Base-by-base conservation (phyloP, 2,797 vertebrate species). In the Coluber constrictor region DNA sequence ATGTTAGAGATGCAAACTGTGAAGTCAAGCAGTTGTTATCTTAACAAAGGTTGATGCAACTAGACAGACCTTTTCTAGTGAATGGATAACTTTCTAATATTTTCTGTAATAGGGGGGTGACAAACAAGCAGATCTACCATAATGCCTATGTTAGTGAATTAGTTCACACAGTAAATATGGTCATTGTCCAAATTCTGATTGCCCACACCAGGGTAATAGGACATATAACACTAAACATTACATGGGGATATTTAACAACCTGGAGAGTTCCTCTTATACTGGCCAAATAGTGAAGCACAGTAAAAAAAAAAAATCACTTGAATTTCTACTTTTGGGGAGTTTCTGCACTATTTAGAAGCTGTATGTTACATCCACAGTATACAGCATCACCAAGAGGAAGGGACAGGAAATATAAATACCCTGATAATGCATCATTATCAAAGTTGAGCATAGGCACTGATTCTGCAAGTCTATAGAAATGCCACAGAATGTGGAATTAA, bases 1-100 rank as follows among this genome's bases (percentile, higher is more conserved):
- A 91, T 0, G 25, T 98, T 98, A 98, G 96, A 94, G 27, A 93
- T 96, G 89, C 91, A 95, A 0, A 0, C 57, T 89, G 94, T 95
- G 94, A 94, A 95, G 88, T 95, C 93, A 96, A 94, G 63, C n/a
- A 74, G 87, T 94, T 94, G 89, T 37, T 89, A 92, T 92, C 90
- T 92, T 93, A 94, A 94, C 18, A 94, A 94, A n/a, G 94, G 93
- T 93, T 91, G 66, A 54, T 37, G 92, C 47, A 70, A 63, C 8
- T 89, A 86, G 88, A 90, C 3, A 1, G 79, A 27, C 47, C 63
- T 95, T 87, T 37, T 66, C 91, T 90, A 91, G 3, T 60, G 70
- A 91, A 56, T 55, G 16, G 20, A 79, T 56, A 56, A 4, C 66
- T 43, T 93, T 94, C 56, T 92, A 93, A 54, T 79, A 56, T 66